Evolutionary conservation across 2,113 vertebrate genomes (phyloP), one percentile per base, ranked within the genome.

Genomic region (Oreochromis aureus): DNA sequence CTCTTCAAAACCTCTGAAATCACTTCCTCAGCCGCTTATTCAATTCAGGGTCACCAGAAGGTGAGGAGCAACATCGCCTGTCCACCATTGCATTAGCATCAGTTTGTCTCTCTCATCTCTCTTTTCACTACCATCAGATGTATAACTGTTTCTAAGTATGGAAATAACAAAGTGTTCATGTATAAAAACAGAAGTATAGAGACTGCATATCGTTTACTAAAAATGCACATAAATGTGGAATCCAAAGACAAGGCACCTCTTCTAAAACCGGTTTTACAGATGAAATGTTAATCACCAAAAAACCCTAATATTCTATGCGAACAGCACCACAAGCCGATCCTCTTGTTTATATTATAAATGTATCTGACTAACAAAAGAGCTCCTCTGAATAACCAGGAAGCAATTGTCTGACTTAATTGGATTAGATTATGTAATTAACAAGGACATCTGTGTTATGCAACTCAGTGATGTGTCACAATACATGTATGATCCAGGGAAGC

Each of bases 361-460:
- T 10, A 59, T 10, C 46, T 59, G 24, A 84, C 86, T 79, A 51
- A 87, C 5, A 80, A 78, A 32, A 61, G 39, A 56, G 61, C 39
- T 41, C 56, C 80, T 51, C 18, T 9, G 71, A 32, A 87, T 80
- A 59, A 69, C 59, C 18, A 6, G 34, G 13, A 6, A 54, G 79
- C 34, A 76, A 85, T 61, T 87, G 24, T 63, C 16, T 30, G 24
- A 2, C 19, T 69, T 89, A 87, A 91, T 90, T 90, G 55, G 53
- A 89, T 86, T 78, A 80, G 36, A 91, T 93, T 88, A 89, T 79
- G 18, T 87, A 92, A 94, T 92, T 83, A 88, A 89, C 39, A 73
- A 82, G 66, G 80, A 59, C 71, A 87, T 89, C 63, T 91, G 27
- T 56, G 22, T 92, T 85, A 89, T n/a, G 18, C 79, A 93, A 92